Evolutionary conservation across 2,888 invertebrate genomes (phyloP), one percentile per base, ranked within the genome.

Genomic region (Sinhomidia bicolor): DNA sequence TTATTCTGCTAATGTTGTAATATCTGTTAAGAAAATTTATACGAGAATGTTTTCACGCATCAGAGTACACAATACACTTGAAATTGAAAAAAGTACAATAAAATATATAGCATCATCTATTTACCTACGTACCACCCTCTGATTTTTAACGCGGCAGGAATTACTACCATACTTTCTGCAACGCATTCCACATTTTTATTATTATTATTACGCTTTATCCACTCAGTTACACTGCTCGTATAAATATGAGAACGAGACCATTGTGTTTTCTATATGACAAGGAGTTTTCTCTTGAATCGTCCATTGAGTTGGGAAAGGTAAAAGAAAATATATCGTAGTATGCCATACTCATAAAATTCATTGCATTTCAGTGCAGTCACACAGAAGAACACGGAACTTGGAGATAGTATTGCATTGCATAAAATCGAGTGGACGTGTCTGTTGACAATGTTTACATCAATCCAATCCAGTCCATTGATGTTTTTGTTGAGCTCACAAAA

Each of bases 271-370:
- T 36, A n/a, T 54, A 54, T 54, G 78, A 54, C 36, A 79, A 41
- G 41, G 26, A 60, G 41, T 81, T 9, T 14, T 60, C 23, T n/a
- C 57, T 54, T 54, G n/a, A n/a, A n/a, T n/a, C n/a, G n/a, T 57
- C 36, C 51, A n/a, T 68, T 29, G 29, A 62, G 47, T 65, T 51
- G 29, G 26, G 12, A n/a, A 78, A 74, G 41, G 23, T 78, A 3
- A 32, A 78, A 54, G n/a, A n/a, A n/a, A n/a, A n/a, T n/a, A n/a
- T n/a, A n/a, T n/a, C n/a, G n/a, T n/a, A n/a, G 36, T 65, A 80
- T 62, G 26, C 26, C 26, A 82, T 51, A 20, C 41, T 47, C 85
- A 85, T 78, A 85, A 85, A 76, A 62, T 85, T 85, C 85, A 85
- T 78, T 85, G 85, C 76, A 78, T 54, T 78, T 78, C 54, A 78